Evolutionary conservation across 1,140 invertebrate species (phyloP).

Genomic region (Atta cephalotes): DNA sequence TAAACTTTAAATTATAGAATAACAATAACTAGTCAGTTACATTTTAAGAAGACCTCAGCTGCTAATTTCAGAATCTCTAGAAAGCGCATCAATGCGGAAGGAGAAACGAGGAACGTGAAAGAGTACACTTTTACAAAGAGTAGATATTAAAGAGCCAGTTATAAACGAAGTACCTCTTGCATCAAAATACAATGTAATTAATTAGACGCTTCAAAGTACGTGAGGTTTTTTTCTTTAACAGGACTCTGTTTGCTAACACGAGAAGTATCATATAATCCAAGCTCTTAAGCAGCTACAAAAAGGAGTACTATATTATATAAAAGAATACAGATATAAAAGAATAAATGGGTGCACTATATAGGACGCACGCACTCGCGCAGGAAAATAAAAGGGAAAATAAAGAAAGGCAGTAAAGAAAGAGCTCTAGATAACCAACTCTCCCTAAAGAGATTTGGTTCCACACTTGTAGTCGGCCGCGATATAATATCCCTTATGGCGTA

Average conservation of each 20-base stretch:
- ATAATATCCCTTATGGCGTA: slow-evolving; percentile 1
- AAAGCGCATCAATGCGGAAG: neutral
- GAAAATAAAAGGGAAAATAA: slow-evolving; percentile 31
- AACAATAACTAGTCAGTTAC: neutral
- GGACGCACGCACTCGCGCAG: neutral
- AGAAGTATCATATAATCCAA: neutral
- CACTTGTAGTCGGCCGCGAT: neutral
- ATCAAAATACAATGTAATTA: slow-evolving; percentile 22
- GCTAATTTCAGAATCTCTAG: neutral
- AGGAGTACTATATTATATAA: neutral
- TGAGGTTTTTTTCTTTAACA: neutral
- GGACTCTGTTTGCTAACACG: neutral
- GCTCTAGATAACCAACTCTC: neutral
- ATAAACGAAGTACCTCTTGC: neutral
- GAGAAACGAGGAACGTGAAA: neutral
- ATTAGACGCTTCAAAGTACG: neutral
- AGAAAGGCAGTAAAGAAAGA: neutral
- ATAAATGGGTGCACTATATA: neutral
- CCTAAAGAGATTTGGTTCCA: slow-evolving; percentile 11
- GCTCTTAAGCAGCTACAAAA: neutral
- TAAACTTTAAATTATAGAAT: neutral
- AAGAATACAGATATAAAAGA: slow-evolving; percentile 7
- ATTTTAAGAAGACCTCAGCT: slow-evolving; percentile 14
- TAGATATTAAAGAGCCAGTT: neutral
- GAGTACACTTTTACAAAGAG: slow-evolving; percentile 2